These are phyloP conservation scores for Aegotheles bennettii DNA, from an alignment of 2,113 vertebrate genomes.

Conservation along the genomic window DNA sequence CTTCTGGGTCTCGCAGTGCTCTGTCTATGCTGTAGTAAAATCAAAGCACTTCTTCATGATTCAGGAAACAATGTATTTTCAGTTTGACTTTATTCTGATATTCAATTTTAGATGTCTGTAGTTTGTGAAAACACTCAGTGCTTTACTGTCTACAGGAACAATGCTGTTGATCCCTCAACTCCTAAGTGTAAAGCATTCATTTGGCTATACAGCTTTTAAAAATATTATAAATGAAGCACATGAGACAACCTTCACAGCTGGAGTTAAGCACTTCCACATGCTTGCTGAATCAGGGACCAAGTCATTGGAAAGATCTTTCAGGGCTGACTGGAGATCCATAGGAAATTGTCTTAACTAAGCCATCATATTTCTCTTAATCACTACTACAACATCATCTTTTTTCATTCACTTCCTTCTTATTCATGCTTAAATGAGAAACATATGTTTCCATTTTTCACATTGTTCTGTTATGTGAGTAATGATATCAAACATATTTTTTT, in stretches of 20 bases:
- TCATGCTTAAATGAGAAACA: constrained; percentile 54
- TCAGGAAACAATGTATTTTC: background rate
- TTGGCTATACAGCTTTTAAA: background rate
- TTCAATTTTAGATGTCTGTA: background rate
- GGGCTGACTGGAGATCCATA: constrained; percentile 10
- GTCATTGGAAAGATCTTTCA: background rate
- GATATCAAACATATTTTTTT: constrained; percentile 15
- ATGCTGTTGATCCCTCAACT: background rate
- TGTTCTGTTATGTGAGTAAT: constrained; percentile 49
- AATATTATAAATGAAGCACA: background rate
- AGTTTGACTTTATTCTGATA: background rate
- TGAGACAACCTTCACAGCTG: background rate
- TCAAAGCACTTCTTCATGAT: background rate
- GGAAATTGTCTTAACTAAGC: constrained; percentile 43
- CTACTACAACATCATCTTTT: constrained; percentile 21
- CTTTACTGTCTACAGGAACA: background rate
- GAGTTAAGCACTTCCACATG: constrained; percentile 4
- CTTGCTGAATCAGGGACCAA: background rate
- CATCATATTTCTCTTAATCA: constrained; percentile 28
- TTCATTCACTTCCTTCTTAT: constrained; percentile 58
- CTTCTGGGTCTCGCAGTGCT: background rate
- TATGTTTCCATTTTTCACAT: constrained; percentile 68
- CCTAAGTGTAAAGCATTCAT: background rate
- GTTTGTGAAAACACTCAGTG: background rate
- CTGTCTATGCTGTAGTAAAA: background rate